Percentiles rank a stretch among this genome's conserved stretches.
Conservation (phyloP, 2,888 invertebrate species). For the Litoditis marina region DNA sequence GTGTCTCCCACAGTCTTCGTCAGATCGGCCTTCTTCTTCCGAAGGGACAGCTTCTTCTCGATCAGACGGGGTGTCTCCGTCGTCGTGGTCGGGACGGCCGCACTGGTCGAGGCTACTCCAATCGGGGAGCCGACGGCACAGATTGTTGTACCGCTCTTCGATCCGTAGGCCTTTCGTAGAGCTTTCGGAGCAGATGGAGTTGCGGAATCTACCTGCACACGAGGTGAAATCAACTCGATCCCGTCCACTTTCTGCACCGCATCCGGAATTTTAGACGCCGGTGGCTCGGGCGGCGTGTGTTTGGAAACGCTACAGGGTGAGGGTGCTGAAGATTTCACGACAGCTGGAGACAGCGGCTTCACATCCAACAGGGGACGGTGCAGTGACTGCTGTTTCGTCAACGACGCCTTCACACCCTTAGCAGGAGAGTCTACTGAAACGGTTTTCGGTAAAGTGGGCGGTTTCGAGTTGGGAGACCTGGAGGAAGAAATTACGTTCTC, state of each 20-base stretch:
- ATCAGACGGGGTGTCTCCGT: slow-evolving; percentile 35
- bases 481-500: background rate
- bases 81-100: slow-evolving; percentile 6
- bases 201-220: slow-evolving; percentile 9
- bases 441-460: slow-evolving; percentile 6
- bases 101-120: slow-evolving; percentile 28
- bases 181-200: slow-evolving; percentile 40
- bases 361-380: slow-evolving; percentile 21
- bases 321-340: slow-evolving; percentile 19
- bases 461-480: background rate
- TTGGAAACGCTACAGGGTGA: slow-evolving; percentile 8
- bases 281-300: background rate
- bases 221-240: slow-evolving; percentile 25
- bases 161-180: slow-evolving; percentile 42
- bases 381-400: slow-evolving; percentile 14
- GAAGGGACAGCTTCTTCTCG: slow-evolving; percentile 46
- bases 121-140: slow-evolving; percentile 41
- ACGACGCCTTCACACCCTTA: background rate
- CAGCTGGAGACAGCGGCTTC: slow-evolving; percentile 9
- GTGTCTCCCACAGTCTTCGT: slow-evolving; percentile 11
- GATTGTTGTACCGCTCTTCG: slow-evolving; percentile 46
- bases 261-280: slow-evolving; percentile 18
- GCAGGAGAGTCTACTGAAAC: background rate
- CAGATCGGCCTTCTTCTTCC: slow-evolving; percentile 35
- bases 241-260: slow-evolving; percentile 33